Evolutionary conservation across 2,113 vertebrate species (phyloP).

Genomic region (Etia nguti): DNA sequence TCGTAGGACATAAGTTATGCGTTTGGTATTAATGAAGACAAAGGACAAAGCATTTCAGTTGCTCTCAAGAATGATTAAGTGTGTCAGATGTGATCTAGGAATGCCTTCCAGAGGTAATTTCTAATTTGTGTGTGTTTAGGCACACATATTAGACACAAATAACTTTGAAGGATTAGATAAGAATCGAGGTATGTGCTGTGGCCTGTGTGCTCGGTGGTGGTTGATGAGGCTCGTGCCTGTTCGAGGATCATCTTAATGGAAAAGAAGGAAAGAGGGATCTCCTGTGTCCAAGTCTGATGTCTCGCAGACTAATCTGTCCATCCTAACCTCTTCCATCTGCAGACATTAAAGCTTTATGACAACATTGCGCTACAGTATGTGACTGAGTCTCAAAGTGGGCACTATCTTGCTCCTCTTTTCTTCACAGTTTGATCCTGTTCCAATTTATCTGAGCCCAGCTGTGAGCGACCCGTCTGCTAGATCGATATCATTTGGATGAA

Average conservation of each 20-base stretch:
- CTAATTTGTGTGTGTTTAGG: not conserved
- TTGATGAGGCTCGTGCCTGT: not conserved
- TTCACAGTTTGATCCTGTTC: constrained; percentile 6
- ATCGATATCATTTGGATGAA: constrained; percentile 29
- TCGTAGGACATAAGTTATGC: fast-evolving
- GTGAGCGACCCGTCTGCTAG: not conserved
- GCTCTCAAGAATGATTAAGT: not conserved
- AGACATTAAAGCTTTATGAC: not conserved
- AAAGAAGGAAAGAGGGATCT: fast-evolving
- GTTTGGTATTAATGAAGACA: not conserved
- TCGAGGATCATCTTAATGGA: not conserved
- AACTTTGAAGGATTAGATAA: not conserved
- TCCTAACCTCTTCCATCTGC: not conserved
- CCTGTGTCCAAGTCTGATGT: not conserved
- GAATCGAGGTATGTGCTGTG: not conserved
- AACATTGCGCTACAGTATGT: not conserved
- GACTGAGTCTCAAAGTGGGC: not conserved
- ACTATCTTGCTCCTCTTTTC: not conserved
- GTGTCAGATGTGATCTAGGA: not conserved
- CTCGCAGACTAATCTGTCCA: not conserved
- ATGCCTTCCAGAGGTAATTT: not conserved
- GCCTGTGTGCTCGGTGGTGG: not conserved
- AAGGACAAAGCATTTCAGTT: not conserved
- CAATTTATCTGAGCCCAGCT: not conserved
- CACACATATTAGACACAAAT: not conserved